Evolutionary conservation across 37 sponge, comb jelly and placozoan genomes (phyloP).

Genomic region (Chondrilla cf. caribensis): DNA sequence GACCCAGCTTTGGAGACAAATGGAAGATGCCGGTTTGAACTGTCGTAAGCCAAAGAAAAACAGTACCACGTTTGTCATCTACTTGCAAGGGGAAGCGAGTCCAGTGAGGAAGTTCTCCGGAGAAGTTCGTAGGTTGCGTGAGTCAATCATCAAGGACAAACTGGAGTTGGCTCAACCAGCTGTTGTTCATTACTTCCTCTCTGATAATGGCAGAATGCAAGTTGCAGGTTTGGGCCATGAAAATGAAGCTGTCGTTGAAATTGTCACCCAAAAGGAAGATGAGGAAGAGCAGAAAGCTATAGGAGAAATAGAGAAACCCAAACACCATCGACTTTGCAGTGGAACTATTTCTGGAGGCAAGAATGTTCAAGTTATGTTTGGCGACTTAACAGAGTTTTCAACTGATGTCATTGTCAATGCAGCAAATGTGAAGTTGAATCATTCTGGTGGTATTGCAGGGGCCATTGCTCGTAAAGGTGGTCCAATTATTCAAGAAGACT

Average conservation of each 20-base stretch:
- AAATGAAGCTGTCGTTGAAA: slow-evolving; percentile 29
- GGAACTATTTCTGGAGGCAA: slow-evolving; percentile 23
- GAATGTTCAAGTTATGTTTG: slow-evolving; percentile 29
- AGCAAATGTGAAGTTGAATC: slow-evolving; percentile 57
- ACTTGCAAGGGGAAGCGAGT: slow-evolving; percentile 16
- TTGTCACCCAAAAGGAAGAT: not conserved
- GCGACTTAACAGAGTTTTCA: slow-evolving; percentile 62
- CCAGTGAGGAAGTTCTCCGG: not conserved
- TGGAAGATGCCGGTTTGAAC: not conserved
- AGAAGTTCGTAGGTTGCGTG: not conserved
- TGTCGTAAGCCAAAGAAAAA: not conserved
- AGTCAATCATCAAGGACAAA: not conserved
- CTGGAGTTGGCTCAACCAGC: slow-evolving; percentile 18
- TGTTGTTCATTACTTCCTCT: slow-evolving; percentile 29
- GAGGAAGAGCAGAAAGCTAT: not conserved
- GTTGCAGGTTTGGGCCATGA: slow-evolving; percentile 30
- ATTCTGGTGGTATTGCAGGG: slow-evolving; percentile 55
- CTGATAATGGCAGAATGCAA: not conserved
- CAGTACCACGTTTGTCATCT: not conserved
- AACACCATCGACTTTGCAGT: slow-evolving; percentile 9
- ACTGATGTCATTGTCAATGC: slow-evolving; percentile 77
- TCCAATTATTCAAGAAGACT: slow-evolving; percentile 50
- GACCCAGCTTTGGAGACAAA: not conserved
- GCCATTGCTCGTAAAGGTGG: slow-evolving; percentile 57
- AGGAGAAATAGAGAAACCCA: not conserved